Percentiles rank a stretch among this genome's conserved stretches.
Conservation (phyloP, 2,888 invertebrate species). For the Hyles lineata region DNA sequence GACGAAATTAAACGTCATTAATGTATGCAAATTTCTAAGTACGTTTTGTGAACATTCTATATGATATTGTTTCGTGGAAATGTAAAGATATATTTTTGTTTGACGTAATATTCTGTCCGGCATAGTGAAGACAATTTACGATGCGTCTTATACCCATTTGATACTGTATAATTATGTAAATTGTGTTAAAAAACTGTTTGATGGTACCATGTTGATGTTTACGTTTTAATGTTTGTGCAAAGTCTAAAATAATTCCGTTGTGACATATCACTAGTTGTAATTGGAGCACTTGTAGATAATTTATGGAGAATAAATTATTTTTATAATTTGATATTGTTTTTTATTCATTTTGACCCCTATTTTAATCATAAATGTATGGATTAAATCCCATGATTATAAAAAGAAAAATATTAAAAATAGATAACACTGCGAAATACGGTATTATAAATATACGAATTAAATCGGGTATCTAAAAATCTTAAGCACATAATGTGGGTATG, state of each 20-base stretch:
- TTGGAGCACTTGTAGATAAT: slow-evolving; percentile 48
- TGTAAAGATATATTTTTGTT: too few relatives aligned
- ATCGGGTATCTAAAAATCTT: too few relatives aligned
- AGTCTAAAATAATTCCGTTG: slow-evolving; percentile 42
- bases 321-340: slow-evolving; percentile 46
- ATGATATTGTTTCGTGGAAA: neutral
- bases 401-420: neutral
- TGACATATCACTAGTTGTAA: slow-evolving; percentile 64
- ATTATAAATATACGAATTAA: too few relatives aligned
- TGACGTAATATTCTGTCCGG: neutral
- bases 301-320: slow-evolving; percentile 60
- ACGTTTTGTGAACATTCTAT: neutral
- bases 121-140: neutral
- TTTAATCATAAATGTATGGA: too few relatives aligned
- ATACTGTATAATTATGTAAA: neutral
- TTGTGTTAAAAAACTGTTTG: slow-evolving; percentile 24
- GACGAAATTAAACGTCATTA: neutral
- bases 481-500: too few relatives aligned
- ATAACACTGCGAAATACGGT: too few relatives aligned
- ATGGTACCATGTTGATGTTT: slow-evolving; percentile 41
- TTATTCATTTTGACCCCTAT: neutral
- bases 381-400: too few relatives aligned
- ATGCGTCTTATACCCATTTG: neutral
- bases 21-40: neutral
- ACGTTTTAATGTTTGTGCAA: slow-evolving; percentile 39